Evolutionary conservation across 2,888 invertebrate genomes (phyloP).

Genomic region (Opisthograptis luteolata): DNA sequence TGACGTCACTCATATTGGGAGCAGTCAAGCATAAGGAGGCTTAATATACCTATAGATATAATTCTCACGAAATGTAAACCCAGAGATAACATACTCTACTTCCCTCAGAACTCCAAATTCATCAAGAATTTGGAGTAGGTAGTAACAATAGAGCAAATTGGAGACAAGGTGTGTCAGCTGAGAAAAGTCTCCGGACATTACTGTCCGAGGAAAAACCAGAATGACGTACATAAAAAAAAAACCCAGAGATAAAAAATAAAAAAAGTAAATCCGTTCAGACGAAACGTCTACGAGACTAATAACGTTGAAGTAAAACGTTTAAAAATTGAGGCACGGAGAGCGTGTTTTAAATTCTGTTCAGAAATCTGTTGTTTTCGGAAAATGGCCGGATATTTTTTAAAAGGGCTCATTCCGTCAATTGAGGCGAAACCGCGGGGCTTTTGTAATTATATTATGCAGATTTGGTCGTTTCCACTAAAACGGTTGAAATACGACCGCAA

Average conservation of each 20-base stretch:
- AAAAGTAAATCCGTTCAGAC: not conserved
- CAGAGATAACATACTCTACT: too few species aligned
- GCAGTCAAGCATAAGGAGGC: too few species aligned
- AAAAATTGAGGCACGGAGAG: constrained; percentile 23
- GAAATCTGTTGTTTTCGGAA: constrained; percentile 22
- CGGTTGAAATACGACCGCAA: constrained; percentile 12
- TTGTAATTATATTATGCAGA: constrained; percentile 40
- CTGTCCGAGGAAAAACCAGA: too few species aligned
- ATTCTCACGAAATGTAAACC: too few species aligned
- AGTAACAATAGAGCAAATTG: too few species aligned
- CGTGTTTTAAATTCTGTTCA: constrained; percentile 31
- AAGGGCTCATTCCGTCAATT: constrained; percentile 29
- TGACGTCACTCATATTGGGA: too few species aligned
- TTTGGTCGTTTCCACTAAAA: constrained; percentile 19
- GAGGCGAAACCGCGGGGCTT: constrained; percentile 16
- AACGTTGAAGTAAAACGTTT: constrained; percentile 25
- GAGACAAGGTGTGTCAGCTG: too few species aligned
- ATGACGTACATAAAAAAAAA: too few species aligned
- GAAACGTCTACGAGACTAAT: constrained; percentile 12
- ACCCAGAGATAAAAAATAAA: constrained; percentile 6
- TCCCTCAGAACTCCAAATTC: too few species aligned
- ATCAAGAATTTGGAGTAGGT: too few species aligned
- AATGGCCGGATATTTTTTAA: constrained; percentile 28
- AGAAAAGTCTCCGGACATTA: too few species aligned
- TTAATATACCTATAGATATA: too few species aligned